Evolutionary conservation across 1,140 invertebrate species (phyloP).

Genomic region (Arion vulgaris): DNA sequence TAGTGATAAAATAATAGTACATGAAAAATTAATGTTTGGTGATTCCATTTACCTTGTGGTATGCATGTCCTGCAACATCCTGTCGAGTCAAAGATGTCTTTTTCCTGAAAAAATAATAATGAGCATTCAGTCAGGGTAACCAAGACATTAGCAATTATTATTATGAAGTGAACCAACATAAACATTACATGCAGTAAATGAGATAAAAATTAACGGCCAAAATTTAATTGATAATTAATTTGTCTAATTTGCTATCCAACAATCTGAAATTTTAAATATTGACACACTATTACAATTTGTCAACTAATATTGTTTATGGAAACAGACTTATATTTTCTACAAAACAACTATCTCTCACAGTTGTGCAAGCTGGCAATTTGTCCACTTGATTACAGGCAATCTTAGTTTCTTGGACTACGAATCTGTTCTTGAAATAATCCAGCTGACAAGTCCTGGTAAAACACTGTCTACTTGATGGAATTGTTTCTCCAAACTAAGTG

Average conservation of each 20-base stretch:
- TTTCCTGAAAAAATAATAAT: slow-evolving; percentile 39
- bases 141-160: too few species aligned
- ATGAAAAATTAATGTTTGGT: too few species aligned
- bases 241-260: too few species aligned
- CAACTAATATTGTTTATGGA: too few species aligned
- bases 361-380: slow-evolving; percentile 46
- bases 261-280: too few species aligned
- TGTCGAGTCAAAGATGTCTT: slow-evolving; percentile 41
- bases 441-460: slow-evolving; percentile 47
- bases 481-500: slow-evolving; percentile 45
- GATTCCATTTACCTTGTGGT: slow-evolving; percentile 46
- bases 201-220: too few species aligned
- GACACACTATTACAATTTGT: too few species aligned
- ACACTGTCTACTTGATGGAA: slow-evolving; percentile 46
- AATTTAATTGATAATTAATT: too few species aligned
- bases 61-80: slow-evolving; percentile 54
- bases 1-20: too few species aligned
- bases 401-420: slow-evolving; percentile 44
- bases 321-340: not conserved
- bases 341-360: slow-evolving; percentile 35
- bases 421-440: slow-evolving; percentile 29
- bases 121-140: too few species aligned
- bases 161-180: not conserved
- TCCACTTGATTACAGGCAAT: slow-evolving; percentile 40
- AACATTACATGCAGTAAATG: too few species aligned